These are phyloP conservation scores for Elachura formosa DNA, from an alignment of 2,113 vertebrate species.

Conservation along the genomic window DNA sequence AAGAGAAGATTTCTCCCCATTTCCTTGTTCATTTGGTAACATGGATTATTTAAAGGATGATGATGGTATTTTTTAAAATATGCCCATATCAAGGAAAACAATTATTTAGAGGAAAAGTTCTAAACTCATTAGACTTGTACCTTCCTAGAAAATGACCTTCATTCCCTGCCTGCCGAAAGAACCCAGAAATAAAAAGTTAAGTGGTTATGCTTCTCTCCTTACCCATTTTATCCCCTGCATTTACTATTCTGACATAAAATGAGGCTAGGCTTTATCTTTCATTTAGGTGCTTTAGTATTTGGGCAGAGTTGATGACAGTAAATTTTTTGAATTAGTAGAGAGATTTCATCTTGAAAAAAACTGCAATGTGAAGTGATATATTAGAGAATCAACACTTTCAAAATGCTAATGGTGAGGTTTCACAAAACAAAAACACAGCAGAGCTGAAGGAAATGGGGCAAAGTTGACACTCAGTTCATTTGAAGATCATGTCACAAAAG, in stretches of 20 bases:
- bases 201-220: neutral
- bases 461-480: neutral
- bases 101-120: neutral
- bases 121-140: neutral
- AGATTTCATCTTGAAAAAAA: slow-evolving; percentile 31
- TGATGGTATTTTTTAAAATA: neutral
- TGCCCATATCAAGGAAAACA: neutral
- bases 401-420: neutral
- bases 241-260: neutral
- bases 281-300: neutral
- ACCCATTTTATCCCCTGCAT: neutral
- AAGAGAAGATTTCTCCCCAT: neutral
- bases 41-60: neutral
- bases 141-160: neutral
- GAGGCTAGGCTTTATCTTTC: neutral
- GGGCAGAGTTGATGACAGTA: neutral
- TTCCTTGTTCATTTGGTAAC: neutral
- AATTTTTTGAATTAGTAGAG: neutral
- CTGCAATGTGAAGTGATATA: neutral
- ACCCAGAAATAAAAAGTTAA: neutral
- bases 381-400: neutral
- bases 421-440: neutral
- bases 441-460: neutral
- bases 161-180: neutral
- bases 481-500: neutral